These are phyloP conservation scores for Synanthedon vespiformis DNA, from an alignment of 2,888 invertebrate species.

Conservation along the genomic window DNA sequence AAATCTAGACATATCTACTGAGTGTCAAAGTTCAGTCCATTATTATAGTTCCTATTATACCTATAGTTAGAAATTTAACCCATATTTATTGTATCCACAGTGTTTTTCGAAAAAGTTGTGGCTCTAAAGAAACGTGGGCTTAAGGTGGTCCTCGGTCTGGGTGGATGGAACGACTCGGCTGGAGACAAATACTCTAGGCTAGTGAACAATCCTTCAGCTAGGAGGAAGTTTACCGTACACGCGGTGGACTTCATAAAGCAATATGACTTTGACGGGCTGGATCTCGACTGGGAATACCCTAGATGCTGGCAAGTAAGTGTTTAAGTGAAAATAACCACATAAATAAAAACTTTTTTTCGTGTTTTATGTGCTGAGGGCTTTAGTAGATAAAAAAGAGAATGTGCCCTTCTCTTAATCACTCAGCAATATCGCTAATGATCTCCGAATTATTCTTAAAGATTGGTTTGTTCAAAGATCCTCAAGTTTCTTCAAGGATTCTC, in stretches of 20 bases:
- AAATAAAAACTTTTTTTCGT: no score
- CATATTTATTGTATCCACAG: constrained; percentile 44
- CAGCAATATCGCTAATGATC: no score
- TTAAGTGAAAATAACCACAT: no score
- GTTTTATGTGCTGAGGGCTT: no score
- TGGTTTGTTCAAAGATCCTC: no score
- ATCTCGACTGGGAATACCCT: constrained; percentile 95
- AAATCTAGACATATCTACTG: no score
- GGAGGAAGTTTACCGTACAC: constrained; percentile 80
- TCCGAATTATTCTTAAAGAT: no score
- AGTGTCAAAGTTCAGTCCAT: no score
- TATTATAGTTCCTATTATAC: no score
- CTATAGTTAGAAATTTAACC: not conserved
- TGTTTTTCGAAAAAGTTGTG: constrained; percentile 89
- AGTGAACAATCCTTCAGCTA: constrained; percentile 78
- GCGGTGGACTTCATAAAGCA: constrained; percentile 82
- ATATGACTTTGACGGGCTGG: constrained; percentile 89
- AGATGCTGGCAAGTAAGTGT: constrained; percentile 84
- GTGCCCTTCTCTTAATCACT: no score
- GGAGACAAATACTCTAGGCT: constrained; percentile 89
- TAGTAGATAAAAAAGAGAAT: no score
- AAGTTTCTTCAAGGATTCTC: no score
- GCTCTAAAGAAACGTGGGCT: constrained; percentile 78
- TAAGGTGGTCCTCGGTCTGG: constrained; percentile 88
- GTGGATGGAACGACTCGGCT: constrained; percentile 95